Conservation (phyloP, 2,113 vertebrate species). For the Neofelis nebulosa region DNA sequence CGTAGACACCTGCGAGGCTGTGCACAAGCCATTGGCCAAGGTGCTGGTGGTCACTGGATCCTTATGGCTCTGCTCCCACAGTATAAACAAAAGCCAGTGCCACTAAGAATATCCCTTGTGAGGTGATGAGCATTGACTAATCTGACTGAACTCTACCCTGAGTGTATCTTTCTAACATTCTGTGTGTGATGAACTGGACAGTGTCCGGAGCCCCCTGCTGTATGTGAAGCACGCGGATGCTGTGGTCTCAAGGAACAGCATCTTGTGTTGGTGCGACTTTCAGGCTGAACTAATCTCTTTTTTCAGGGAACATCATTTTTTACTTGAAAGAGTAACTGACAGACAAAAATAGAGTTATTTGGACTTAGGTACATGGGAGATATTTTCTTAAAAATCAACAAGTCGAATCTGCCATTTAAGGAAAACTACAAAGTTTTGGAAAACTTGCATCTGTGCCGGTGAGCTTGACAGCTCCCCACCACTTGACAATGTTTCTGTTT, state of each 20-base stretch:
- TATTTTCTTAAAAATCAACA: background rate
- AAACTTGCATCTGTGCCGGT: background rate
- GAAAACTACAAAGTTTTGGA: background rate
- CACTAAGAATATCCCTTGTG: background rate
- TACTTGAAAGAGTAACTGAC: background rate
- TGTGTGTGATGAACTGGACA: background rate
- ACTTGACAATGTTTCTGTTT: background rate
- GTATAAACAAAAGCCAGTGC: background rate
- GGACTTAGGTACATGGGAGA: background rate
- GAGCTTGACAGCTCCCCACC: background rate
- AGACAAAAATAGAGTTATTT: background rate
- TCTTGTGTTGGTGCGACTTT: background rate
- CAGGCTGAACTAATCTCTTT: background rate
- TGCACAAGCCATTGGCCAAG: no score
- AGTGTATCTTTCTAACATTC: background rate
- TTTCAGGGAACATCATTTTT: background rate
- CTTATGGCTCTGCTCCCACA: background rate
- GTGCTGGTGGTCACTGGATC: background rate
- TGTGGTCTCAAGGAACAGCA: background rate
- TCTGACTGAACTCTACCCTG: background rate
- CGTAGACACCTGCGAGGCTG: background rate
- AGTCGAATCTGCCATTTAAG: background rate
- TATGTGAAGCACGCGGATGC: background rate
- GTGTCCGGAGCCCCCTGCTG: fast-evolving
- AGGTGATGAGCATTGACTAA: background rate